These are phyloP conservation scores for Hozukius guyotensis DNA, from an alignment of 2,797 vertebrate species.

Conservation along the genomic window DNA sequence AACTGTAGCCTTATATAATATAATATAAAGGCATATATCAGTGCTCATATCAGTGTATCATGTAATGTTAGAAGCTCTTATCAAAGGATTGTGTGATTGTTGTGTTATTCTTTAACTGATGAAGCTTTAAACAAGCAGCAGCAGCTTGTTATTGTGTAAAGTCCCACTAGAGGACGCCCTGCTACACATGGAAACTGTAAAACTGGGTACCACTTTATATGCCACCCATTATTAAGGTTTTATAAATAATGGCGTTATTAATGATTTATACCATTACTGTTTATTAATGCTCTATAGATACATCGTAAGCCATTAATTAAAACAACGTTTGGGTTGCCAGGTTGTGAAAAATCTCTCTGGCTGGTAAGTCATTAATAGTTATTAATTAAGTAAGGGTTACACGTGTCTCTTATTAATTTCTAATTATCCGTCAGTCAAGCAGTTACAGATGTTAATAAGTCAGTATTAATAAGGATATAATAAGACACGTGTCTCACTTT, in stretches of 20 bases:
- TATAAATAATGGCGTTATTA: background rate
- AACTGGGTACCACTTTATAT: background rate
- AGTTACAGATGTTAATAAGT: too few relatives aligned
- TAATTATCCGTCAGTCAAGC: too few relatives aligned
- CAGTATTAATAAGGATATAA: too few relatives aligned
- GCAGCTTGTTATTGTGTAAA: background rate
- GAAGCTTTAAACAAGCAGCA: background rate
- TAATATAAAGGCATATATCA: too few relatives aligned
- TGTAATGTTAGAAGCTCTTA: too few relatives aligned
- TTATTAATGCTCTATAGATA: too few relatives aligned
- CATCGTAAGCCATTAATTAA: too few relatives aligned
- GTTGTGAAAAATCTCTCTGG: background rate
- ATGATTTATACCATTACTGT: background rate
- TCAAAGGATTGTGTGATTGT: background rate
- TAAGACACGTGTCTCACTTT: background rate
- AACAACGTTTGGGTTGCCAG: background rate
- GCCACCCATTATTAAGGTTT: background rate
- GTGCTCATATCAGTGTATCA: background rate
- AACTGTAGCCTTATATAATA: background rate
- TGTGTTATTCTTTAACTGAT: background rate
- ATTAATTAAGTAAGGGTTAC: background rate
- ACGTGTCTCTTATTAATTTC: too few relatives aligned
- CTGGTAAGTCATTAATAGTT: background rate
- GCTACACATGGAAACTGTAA: background rate
- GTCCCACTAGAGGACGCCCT: conserved; percentile 7